phyloP scores from a whole-genome alignment of 2,113 vertebrate genomes.

The Erpornis zantholeuca region DNA sequence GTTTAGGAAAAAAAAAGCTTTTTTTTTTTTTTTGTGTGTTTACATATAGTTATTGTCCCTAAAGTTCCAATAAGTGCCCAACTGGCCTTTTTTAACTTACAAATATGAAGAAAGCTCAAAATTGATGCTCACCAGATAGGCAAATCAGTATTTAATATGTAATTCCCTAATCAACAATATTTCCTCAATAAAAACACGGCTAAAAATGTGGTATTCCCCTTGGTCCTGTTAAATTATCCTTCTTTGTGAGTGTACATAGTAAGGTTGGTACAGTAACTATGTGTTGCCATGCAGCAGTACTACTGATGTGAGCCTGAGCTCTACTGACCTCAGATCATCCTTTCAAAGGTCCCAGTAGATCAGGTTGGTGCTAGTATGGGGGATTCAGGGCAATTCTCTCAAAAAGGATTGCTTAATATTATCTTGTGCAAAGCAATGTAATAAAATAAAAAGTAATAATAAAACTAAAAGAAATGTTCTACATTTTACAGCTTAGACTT shows the following conservation, averaged over 20 bases:
- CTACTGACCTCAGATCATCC: not conserved
- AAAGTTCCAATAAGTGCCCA: not conserved
- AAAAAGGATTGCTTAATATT: not conserved
- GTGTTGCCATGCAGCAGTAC: not conserved
- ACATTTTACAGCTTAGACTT: not conserved
- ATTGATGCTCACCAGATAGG: not conserved
- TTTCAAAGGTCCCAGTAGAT: not conserved
- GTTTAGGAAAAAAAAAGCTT: not conserved
- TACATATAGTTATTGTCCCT: not conserved
- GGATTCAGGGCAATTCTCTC: not conserved
- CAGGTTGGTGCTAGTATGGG: not conserved
- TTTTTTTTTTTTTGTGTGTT: not conserved
- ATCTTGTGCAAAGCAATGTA: not conserved
- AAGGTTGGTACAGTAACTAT: not conserved
- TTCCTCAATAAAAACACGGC: not conserved
- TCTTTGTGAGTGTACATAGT: not conserved
- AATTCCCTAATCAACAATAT: not conserved
- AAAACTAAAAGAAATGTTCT: not conserved
- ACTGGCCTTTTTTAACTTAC: not conserved
- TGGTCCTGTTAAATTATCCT: not conserved
- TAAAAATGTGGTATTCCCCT: not conserved
- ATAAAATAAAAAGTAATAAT: not conserved
- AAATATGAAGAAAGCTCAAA: not conserved
- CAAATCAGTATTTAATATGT: not conserved
- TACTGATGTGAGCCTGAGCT: not conserved